phyloP scores from a whole-genome alignment of 2,797 vertebrate genomes.

The Anguilla megastoma region DNA sequence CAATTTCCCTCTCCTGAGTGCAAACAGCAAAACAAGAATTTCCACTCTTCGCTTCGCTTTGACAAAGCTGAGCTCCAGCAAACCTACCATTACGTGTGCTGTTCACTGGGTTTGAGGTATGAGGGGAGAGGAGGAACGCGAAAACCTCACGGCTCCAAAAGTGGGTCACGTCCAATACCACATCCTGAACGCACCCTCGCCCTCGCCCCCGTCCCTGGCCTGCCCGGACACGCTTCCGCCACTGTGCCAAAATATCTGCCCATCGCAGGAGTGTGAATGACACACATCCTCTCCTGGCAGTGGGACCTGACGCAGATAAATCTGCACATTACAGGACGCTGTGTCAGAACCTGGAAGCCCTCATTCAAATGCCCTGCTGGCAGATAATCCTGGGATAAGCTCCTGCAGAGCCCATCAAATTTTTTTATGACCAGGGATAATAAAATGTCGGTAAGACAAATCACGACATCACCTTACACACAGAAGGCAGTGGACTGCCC shows the following conservation, averaged over 20 bases:
- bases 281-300: not conserved
- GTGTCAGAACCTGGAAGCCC: not conserved
- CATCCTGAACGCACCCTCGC: too few species aligned
- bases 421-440: not conserved
- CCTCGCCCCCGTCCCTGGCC: not conserved
- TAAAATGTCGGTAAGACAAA: not conserved
- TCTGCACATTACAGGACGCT: not conserved
- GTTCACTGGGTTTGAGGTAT: not conserved
- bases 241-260: not conserved
- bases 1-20: not conserved
- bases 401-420: not conserved
- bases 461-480: not conserved
- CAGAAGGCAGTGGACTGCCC: too few species aligned
- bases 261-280: not conserved
- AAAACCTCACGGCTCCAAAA: slow-evolving; percentile 10
- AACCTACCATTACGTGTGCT: not conserved
- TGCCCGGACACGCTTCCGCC: not conserved
- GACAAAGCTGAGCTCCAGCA: not conserved
- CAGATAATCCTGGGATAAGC: not conserved
- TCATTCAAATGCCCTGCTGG: not conserved
- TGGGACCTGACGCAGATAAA: not conserved
- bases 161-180: not conserved
- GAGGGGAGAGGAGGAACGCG: not conserved
- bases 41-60: not conserved
- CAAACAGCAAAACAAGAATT: not conserved